Evolutionary conservation across 1,140 invertebrate species (phyloP).

Genomic region (Caerostris extrusa): DNA sequence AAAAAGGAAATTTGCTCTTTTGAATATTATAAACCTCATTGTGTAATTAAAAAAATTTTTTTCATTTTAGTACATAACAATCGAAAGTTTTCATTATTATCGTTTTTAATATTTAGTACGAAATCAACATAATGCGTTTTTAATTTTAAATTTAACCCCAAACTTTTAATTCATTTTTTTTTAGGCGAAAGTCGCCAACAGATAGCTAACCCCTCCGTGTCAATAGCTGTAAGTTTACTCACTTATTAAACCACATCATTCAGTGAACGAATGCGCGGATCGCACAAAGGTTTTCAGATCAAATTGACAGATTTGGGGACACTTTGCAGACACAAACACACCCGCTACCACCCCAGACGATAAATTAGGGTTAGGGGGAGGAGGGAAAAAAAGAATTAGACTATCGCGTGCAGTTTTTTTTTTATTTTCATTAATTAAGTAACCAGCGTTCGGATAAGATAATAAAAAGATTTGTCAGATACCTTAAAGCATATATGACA

Average conservation of each 20-base stretch:
- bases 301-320: background rate
- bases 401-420: background rate
- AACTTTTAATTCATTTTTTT: background rate
- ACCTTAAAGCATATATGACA: background rate
- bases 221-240: background rate
- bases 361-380: background rate
- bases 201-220: background rate
- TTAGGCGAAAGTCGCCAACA: background rate
- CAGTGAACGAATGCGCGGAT: background rate
- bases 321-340: background rate
- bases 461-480: slow-evolving; percentile 23
- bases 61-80: too few relatives aligned
- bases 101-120: too few relatives aligned
- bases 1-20: too few relatives aligned
- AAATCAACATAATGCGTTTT: background rate
- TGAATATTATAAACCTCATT: too few relatives aligned
- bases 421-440: background rate
- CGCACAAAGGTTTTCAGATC: background rate
- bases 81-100: too few relatives aligned
- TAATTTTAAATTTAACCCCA: background rate
- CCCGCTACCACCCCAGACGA: background rate
- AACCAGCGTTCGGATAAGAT: background rate
- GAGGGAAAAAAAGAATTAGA: background rate
- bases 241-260: slow-evolving; percentile 12
- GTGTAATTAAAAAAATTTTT: too few relatives aligned